phyloP scores from a whole-genome alignment of 2,888 invertebrate genomes.

The Dromius quadrimaculatus region DNA sequence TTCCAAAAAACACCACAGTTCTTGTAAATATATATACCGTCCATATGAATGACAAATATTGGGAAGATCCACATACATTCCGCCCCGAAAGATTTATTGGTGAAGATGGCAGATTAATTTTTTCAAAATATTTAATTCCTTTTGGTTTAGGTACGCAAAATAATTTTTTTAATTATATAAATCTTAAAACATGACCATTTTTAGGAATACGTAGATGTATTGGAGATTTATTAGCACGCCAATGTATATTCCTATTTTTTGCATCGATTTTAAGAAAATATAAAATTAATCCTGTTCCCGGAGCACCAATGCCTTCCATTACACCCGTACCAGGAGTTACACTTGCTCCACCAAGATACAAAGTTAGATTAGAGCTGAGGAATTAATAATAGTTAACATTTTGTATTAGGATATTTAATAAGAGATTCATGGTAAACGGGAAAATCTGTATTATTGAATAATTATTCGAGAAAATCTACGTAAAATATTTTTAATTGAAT shows the following conservation, averaged over 20 bases:
- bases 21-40: conserved; percentile 66
- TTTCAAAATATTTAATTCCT: conserved; percentile 61
- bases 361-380: conserved; percentile 57
- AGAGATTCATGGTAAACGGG: too few species aligned
- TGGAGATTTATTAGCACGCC: conserved; percentile 74
- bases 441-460: too few species aligned
- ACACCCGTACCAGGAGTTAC: conserved; percentile 70
- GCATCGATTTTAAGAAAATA: conserved; percentile 72
- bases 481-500: too few species aligned
- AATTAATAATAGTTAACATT: too few species aligned
- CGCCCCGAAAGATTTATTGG: conserved; percentile 75
- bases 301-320: conserved; percentile 64
- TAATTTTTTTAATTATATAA: too few species aligned
- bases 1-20: conserved; percentile 63
- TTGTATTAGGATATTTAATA: too few species aligned
- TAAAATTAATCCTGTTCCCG: conserved; percentile 65
- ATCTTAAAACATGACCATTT: too few species aligned
- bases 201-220: conserved; percentile 75
- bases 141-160: conserved; percentile 65
- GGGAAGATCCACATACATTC: conserved; percentile 74
- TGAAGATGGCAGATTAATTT: conserved; percentile 60
- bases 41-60: conserved; percentile 70
- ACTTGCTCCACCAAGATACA: conserved; percentile 70
- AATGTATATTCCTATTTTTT: conserved; percentile 74
- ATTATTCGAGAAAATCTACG: too few species aligned